phyloP scores from a whole-genome alignment of 1,140 invertebrate genomes.

The Lamellibrachia luymesi region DNA sequence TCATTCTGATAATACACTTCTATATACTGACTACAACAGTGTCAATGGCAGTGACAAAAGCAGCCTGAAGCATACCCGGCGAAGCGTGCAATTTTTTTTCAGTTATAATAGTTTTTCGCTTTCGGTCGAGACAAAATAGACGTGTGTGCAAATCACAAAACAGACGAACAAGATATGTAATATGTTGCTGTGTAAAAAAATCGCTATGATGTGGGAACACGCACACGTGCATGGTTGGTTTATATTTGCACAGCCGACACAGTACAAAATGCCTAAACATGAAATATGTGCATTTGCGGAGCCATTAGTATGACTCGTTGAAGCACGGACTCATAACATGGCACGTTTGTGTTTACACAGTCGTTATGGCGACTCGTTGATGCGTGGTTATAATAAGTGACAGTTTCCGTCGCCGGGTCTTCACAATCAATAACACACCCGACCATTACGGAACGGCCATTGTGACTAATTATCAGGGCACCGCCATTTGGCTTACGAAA shows the following conservation, averaged over 20 bases:
- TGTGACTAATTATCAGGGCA: background rate
- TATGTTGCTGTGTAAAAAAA: too few species aligned
- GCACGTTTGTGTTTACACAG: background rate
- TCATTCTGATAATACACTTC: too few species aligned
- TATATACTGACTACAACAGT: too few species aligned
- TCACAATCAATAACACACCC: background rate
- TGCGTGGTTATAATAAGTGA: background rate
- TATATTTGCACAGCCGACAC: background rate
- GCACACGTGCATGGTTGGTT: background rate
- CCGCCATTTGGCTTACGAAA: background rate
- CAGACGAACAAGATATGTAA: background rate
- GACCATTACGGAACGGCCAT: background rate
- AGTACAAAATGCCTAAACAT: background rate
- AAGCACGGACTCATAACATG: background rate
- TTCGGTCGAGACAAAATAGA: too few species aligned
- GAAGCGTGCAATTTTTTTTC: too few species aligned
- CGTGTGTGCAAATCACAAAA: background rate
- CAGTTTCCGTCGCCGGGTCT: background rate
- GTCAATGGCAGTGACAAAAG: too few species aligned
- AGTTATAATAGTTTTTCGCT: too few species aligned
- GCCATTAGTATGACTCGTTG: background rate
- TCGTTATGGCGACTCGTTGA: background rate
- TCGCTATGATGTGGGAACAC: background rate
- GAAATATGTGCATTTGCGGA: background rate
- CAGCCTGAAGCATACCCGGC: too few species aligned